These are phyloP conservation scores for Periophthalmus magnuspinnatus DNA, from an alignment of 2,797 vertebrate species.

Conservation along the genomic window DNA sequence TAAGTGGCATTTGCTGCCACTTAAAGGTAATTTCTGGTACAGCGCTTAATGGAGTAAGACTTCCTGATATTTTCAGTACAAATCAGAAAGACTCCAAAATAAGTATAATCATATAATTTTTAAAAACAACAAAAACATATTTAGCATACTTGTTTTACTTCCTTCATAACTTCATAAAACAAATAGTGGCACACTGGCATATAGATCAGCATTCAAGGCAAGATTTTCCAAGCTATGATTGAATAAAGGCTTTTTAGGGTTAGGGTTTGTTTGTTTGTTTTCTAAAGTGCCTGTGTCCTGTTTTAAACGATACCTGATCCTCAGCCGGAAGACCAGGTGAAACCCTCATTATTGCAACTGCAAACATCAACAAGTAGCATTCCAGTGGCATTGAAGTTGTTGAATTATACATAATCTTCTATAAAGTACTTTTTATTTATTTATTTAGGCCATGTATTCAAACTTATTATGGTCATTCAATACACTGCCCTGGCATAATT, in stretches of 20 bases:
- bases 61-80: background rate
- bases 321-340: no score
- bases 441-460: background rate
- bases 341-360: no score
- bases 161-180: no score
- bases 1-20: slow-evolving; percentile 2
- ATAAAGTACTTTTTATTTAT: background rate
- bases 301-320: no score
- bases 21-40: background rate
- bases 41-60: background rate
- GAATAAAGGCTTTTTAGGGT: no score
- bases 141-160: background rate
- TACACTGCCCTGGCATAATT: background rate
- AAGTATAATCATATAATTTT: background rate
- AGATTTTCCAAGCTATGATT: no score
- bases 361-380: background rate
- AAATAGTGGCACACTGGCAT: no score
- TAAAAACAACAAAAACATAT: background rate
- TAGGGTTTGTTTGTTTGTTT: no score
- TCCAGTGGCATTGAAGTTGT: no score
- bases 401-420: no score
- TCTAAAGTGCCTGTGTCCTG: no score
- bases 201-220: no score
- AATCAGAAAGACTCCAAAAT: background rate
- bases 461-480: background rate